Base-by-base conservation (phyloP, 2,888 invertebrate genomes). In the Drosophila sordidula region DNA sequence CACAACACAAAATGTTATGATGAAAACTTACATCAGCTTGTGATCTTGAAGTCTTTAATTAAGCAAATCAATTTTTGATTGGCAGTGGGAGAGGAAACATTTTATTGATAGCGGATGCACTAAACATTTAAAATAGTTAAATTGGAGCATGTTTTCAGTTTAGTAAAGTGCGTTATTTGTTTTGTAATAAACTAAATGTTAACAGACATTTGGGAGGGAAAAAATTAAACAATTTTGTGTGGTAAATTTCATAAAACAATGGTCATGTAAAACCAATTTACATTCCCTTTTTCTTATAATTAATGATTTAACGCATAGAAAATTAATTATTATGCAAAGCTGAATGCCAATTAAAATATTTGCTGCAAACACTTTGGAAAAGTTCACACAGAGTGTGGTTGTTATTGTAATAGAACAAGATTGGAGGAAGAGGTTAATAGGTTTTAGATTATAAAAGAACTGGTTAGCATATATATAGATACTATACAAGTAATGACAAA, bases 31-130 rank as follows among this genome's bases (percentile, higher is more conserved):
- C 66, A 67, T 70, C 62, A 73, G 34, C 42, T 18, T 57, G 42
- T 47, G 49, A 61, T 63, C 57, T 78, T 67, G 64, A 81, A 63
- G 68, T 81, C 12, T 12, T 71, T 69, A 69, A 76, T 84, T 84
- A 81, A 64, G 66, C 70, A 61, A 84, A 71, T 67, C 68, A 70
- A 29, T 32, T 42, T 70, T 77, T 70, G 75, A 75, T 83, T 70
- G 54, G 42, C 47, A 44, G 52, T 55, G 61, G 29, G 46, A 68
- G 62, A 75, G 77, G 75, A 75, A 75, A 68, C 49, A 45, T 18
- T 59, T 64, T 59, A 77, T 75, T 47, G 45, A 11, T 36, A 63
- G 39, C 80, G 80, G 80, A 82, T 82, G 77, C 64, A 49, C 39
- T 66, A 54, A 25, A 56, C 52, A 70, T 44, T 56, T 42, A 36